Base-by-base conservation (phyloP, 2,888 invertebrate species). In the Hemaris fuciformis region DNA sequence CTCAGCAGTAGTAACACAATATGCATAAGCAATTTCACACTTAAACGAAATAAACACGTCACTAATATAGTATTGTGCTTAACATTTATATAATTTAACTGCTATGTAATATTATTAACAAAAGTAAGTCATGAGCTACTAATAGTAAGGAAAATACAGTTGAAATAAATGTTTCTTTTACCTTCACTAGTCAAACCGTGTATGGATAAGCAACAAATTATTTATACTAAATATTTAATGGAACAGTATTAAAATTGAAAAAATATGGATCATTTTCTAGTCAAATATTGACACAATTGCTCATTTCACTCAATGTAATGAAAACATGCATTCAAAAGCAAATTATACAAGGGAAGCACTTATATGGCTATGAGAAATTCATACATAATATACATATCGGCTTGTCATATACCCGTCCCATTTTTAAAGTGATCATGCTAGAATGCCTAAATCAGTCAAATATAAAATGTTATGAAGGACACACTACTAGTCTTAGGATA, bases 1-100 rank as follows among this genome's bases (percentile, higher is more conserved):
- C 87, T 80, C 88, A 85, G 83, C 77, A 81, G 82, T 80, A 84
- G 81, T 79, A 84, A 84, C 81, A 76, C 81, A 76, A 5, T 41
- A 57, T 57, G 57, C 79, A 79, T 76, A 69, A 61, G 62, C 63
- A 61, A 64, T 7, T 62, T 48, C 60, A 66, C 53, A 62, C 67
- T 56, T 62, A 62, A 46, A 59, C 1, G n/a, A 46, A 72, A 66
- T 66, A 60, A 45, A 66, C 58, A 31, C 34, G 45, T 31, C 15
- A 59, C 46, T 59, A 15, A 20, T 46, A 57, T 57, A 61, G 46
- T 25, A 38, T 27, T 45, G 31, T 42, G 59, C 27, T 59, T 56
- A 2, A 59, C n/a, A 34, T 38, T 38, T 38, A 53, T 53, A 38
- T 3, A 2, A 38, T 53, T 53, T 15, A 22, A 13, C 7, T 13